A percentile compares a stretch with the other conserved stretches of the same genome.
Conservation (phyloP, 2,113 vertebrate species). For the Taurulus bubalis region DNA sequence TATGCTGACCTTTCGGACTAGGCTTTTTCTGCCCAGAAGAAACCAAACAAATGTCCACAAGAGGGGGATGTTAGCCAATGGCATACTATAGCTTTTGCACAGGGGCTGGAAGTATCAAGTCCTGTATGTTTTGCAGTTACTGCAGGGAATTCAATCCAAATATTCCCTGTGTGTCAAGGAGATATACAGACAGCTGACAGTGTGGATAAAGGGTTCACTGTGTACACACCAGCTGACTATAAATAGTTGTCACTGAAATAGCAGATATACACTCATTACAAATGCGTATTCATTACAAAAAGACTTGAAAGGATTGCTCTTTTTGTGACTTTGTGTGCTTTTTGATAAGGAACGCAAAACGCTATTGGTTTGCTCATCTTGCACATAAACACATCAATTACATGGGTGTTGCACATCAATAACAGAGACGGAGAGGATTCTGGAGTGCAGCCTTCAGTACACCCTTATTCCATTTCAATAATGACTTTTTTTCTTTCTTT, state of each 20-base stretch:
- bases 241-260: constrained; percentile 22
- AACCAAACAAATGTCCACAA: constrained; percentile 26
- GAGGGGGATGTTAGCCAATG: constrained; percentile 49
- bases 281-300: constrained; percentile 18
- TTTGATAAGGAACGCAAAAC: constrained; percentile 25
- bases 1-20: not conserved
- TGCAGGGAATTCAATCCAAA: constrained; percentile 18
- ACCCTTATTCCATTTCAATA: constrained; percentile 13
- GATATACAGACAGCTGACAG: not conserved
- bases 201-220: constrained; percentile 1
- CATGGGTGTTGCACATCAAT: constrained; percentile 13
- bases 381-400: constrained; percentile 25
- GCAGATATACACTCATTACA: constrained; percentile 5
- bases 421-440: constrained; percentile 23
- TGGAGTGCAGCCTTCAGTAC: not conserved
- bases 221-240: constrained; percentile 32
- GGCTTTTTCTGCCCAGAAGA: not conserved
- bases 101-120: not conserved
- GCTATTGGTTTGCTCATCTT: constrained; percentile 6
- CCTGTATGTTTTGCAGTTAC: not conserved
- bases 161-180: constrained; percentile 6
- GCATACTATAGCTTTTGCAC: not conserved
- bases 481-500: not conserved
- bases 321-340: constrained; percentile 13
- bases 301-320: constrained; percentile 10